These are phyloP conservation scores for Oncorhynchus kisutch DNA, from an alignment of 2,113 vertebrate species.

Conservation along the genomic window DNA sequence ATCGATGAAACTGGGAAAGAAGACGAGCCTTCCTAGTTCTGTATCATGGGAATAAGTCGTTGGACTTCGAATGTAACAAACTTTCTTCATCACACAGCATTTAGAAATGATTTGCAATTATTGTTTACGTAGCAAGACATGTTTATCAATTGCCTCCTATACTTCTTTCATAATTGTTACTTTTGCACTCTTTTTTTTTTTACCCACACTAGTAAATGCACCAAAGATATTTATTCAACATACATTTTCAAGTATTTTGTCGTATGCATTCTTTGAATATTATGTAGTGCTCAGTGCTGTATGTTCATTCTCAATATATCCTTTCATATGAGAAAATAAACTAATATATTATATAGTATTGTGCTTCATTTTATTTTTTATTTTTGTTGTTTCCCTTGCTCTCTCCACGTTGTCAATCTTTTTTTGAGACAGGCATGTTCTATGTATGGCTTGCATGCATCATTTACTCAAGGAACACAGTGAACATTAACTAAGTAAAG, in stretches of 20 bases:
- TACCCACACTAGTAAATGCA: conserved; percentile 50
- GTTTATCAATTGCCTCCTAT: conserved; percentile 26
- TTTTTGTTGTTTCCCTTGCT: neutral
- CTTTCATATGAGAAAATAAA: conserved; percentile 44
- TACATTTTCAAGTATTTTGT: conserved; percentile 24
- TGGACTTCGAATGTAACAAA: conserved; percentile 10
- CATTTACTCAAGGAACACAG: neutral
- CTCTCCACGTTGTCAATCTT: neutral
- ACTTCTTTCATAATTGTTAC: conserved; percentile 50
- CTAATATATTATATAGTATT: conserved; percentile 54
- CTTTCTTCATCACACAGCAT: neutral
- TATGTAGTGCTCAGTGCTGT: conserved; percentile 3
- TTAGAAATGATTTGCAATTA: conserved; percentile 14
- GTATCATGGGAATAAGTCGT: conserved; percentile 10
- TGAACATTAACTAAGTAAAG: neutral
- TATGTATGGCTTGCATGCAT: neutral
- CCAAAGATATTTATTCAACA: conserved; percentile 64
- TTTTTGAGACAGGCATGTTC: neutral
- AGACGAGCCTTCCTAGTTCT: neutral
- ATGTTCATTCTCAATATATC: conserved; percentile 19
- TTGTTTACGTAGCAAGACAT: conserved; percentile 35
- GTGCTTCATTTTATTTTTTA: neutral
- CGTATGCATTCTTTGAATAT: conserved; percentile 12
- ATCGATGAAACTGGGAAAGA: conserved; percentile 4
- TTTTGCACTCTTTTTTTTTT: conserved; percentile 63